Conservation (phyloP, 2,888 invertebrate genomes). For the Spisula solida region DNA sequence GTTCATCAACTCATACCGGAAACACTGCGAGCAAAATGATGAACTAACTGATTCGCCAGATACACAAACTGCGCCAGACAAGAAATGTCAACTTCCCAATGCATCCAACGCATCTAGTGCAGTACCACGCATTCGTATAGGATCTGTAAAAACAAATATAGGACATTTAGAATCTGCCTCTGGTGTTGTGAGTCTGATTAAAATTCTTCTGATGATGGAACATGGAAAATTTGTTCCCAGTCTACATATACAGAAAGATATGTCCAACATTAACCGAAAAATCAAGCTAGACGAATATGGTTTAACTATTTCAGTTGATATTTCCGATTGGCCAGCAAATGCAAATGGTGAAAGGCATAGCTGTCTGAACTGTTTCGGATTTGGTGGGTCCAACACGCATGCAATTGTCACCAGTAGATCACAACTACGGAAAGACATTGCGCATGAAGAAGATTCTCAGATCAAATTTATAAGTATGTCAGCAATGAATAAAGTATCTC, state of each 20-base stretch:
- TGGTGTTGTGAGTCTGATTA: too few species aligned
- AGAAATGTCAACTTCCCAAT: neutral
- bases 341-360: too few species aligned
- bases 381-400: too few species aligned
- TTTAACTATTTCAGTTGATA: slow-evolving; percentile 68
- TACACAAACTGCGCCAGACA: neutral
- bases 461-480: neutral
- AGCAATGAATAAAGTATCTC: too few species aligned
- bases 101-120: too few species aligned
- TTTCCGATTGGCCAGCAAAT: slow-evolving; percentile 58
- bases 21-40: neutral
- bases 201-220: slow-evolving; percentile 80
- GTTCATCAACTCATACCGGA: slow-evolving; percentile 30
- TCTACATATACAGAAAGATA: too few species aligned
- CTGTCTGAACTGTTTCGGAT: too few species aligned
- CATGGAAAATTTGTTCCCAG: slow-evolving; percentile 75
- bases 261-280: too few species aligned
- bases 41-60: neutral
- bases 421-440: neutral
- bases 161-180: too few species aligned
- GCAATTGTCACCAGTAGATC: slow-evolving; percentile 47
- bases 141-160: slow-evolving; percentile 83
- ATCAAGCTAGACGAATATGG: slow-evolving; percentile 72
- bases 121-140: slow-evolving; percentile 69
- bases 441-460: neutral